Evolutionary conservation across 2,113 vertebrate species (phyloP).

Genomic region (Labeo catla): DNA sequence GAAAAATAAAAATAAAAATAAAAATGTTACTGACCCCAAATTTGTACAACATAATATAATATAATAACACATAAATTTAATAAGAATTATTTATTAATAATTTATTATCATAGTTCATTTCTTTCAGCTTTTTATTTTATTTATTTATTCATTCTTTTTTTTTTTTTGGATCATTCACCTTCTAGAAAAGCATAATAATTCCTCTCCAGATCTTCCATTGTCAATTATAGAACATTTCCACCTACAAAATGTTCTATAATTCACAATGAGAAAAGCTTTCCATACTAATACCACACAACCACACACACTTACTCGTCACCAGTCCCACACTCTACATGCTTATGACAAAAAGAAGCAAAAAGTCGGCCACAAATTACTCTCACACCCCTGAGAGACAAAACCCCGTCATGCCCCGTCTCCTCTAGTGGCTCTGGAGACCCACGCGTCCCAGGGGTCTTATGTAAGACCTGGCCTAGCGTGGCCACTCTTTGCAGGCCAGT

Average conservation of each 20-base stretch:
- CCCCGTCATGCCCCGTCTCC: background rate
- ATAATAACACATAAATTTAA: too few species aligned
- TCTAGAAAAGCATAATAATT: background rate
- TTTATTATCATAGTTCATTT: too few species aligned
- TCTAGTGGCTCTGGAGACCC: background rate
- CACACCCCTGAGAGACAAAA: conserved; percentile 10
- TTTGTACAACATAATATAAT: too few species aligned
- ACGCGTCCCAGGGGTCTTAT: background rate
- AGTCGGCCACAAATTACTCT: background rate
- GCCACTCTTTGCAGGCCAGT: conserved; percentile 22
- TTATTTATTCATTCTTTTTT: background rate
- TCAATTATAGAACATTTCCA: too few species aligned
- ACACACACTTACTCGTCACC: background rate
- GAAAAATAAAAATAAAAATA: too few species aligned
- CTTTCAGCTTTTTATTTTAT: too few species aligned
- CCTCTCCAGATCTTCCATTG: background rate
- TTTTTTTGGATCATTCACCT: background rate
- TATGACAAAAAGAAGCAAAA: background rate
- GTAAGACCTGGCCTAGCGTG: background rate
- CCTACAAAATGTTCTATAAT: background rate
- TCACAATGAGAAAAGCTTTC: background rate
- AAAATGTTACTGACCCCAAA: too few species aligned
- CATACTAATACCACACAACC: background rate
- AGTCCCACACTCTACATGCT: background rate
- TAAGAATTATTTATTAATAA: too few species aligned